A percentile compares a stretch with the other conserved stretches of the same genome.
phyloP scores from a whole-genome alignment of 2,888 invertebrate species.

The Phaedon cochleariae region DNA sequence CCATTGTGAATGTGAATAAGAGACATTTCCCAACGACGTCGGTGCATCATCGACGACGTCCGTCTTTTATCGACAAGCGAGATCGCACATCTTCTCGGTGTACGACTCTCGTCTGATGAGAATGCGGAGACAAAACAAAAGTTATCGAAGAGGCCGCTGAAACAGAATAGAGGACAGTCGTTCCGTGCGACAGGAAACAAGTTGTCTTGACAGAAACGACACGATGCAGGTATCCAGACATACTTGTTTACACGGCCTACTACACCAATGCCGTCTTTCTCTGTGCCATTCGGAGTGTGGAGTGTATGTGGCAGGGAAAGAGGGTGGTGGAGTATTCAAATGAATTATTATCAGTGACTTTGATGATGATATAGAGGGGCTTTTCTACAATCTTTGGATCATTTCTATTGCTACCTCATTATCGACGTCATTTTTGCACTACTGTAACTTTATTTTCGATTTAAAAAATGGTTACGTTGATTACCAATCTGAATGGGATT shows the following conservation, averaged over 20 bases:
- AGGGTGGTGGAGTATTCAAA: too few species aligned
- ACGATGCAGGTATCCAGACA: conserved; percentile 53
- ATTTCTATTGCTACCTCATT: too few species aligned
- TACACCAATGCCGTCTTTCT: conserved; percentile 34
- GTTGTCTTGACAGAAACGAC: conserved; percentile 55
- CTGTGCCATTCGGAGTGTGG: neutral
- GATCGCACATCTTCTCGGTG: neutral
- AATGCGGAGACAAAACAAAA: conserved; percentile 33
- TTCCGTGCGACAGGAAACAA: conserved; percentile 51
- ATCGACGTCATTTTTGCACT: too few species aligned
- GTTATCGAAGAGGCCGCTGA: conserved; percentile 34
- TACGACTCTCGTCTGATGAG: conserved; percentile 20
- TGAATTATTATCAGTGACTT: too few species aligned
- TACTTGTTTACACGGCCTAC: conserved; percentile 51
- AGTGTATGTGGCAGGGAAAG: neutral
- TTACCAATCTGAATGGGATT: too few species aligned
- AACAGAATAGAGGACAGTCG: conserved; percentile 34
- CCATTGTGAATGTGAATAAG: too few species aligned
- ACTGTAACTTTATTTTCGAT: too few species aligned
- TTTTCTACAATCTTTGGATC: too few species aligned
- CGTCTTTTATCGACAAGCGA: neutral
- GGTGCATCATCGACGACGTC: neutral
- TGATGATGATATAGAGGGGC: too few species aligned
- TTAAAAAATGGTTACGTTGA: too few species aligned
- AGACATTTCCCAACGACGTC: too few species aligned